A percentile compares a stretch with the other conserved stretches of the same genome.
Conservation (phyloP, 2,888 invertebrate species). For the Tetragonisca angustula region DNA sequence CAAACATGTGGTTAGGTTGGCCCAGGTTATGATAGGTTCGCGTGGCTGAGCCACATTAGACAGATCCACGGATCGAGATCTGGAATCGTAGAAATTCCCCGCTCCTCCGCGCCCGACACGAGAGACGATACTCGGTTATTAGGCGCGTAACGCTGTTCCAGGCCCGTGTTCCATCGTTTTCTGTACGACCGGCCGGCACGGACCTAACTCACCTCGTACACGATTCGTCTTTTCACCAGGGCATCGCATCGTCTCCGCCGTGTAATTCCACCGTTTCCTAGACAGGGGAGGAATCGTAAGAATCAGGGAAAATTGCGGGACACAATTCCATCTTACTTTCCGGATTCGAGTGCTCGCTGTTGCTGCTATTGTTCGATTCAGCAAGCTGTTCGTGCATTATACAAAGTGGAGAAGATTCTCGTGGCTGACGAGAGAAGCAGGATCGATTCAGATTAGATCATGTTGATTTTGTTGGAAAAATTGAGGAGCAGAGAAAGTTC, state of each 20-base stretch:
- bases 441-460: background rate
- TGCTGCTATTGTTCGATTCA: background rate
- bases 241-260: conserved; percentile 54
- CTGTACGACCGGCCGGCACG: conserved; percentile 23
- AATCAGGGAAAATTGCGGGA: conserved; percentile 69
- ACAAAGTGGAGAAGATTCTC: background rate
- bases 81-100: conserved; percentile 80
- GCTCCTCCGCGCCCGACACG: conserved; percentile 18
- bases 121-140: conserved; percentile 78
- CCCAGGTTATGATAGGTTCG: conserved; percentile 83
- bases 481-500: background rate
- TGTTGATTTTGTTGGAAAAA: too few species aligned
- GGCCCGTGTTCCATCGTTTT: conserved; percentile 53
- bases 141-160: conserved; percentile 64
- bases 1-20: conserved; percentile 83
- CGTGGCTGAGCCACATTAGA: conserved; percentile 83
- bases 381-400: background rate
- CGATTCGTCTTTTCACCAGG: conserved; percentile 31
- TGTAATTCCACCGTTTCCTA: conserved; percentile 68
- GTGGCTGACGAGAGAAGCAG: background rate
- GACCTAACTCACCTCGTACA: background rate
- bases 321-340: conserved; percentile 52
- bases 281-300: conserved; percentile 14
- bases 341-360: background rate
- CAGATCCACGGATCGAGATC: conserved; percentile 78